These are phyloP conservation scores for Zootermopsis nevadensis DNA, from an alignment of 2,888 invertebrate species.

Conservation along the genomic window DNA sequence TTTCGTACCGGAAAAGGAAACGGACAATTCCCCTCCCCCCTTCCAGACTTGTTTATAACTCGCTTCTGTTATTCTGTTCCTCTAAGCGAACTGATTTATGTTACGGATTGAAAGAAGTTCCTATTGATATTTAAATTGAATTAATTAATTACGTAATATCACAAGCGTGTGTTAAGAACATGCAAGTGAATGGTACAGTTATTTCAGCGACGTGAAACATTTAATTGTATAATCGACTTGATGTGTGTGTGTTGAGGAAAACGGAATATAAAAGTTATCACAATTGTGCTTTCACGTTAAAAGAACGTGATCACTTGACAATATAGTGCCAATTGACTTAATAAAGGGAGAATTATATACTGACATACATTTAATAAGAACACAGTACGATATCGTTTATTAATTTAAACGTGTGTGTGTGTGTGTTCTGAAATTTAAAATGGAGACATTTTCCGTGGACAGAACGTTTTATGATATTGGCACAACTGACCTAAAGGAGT, in stretches of 20 bases:
- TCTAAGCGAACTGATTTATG: neutral
- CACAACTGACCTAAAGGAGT: constrained; percentile 79
- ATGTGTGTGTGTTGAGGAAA: neutral
- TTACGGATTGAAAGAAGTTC: neutral
- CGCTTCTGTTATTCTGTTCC: neutral
- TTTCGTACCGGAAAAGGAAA: constrained; percentile 9
- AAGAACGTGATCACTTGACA: too few relatives aligned
- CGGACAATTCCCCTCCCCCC: neutral
- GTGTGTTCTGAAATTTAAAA: neutral
- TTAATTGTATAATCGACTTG: neutral
- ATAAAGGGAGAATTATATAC: neutral
- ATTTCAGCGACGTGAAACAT: neutral
- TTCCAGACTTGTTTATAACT: neutral
- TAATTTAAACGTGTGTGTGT: neutral
- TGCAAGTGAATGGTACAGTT: neutral
- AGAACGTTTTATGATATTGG: constrained; percentile 76
- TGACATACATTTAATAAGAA: neutral
- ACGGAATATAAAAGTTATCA: too few relatives aligned
- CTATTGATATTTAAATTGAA: neutral
- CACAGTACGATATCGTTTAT: neutral
- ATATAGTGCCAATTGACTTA: too few relatives aligned
- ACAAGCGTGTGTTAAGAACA: neutral
- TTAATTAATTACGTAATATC: neutral
- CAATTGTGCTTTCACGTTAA: too few relatives aligned
- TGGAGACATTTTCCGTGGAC: constrained; percentile 51